Percentiles rank a stretch among this genome's conserved stretches.
These are phyloP conservation scores for Salvelinus alpinus DNA, from an alignment of 2,113 vertebrate genomes.

Conservation along the genomic window DNA sequence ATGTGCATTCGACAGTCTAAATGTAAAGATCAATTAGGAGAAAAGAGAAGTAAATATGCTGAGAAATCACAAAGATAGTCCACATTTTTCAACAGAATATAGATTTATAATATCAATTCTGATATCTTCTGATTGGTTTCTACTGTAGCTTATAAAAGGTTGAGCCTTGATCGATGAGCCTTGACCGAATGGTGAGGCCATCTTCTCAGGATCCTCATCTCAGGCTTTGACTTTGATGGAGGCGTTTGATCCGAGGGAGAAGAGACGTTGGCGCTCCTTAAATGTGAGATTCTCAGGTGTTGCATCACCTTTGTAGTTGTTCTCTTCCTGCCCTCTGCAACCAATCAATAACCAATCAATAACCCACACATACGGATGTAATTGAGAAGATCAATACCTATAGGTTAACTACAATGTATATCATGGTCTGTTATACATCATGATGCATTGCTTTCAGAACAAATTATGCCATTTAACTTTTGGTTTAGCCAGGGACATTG, in stretches of 20 bases:
- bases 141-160: too few relatives aligned
- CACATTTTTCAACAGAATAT: neutral
- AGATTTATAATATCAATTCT: neutral
- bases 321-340: conserved; percentile 45
- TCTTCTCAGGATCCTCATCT: conserved; percentile 1
- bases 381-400: neutral
- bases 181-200: neutral
- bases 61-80: neutral
- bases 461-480: neutral
- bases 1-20: too few relatives aligned
- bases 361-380: neutral
- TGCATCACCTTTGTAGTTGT: neutral
- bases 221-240: conserved; percentile 26
- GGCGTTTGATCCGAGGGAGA: conserved; percentile 50
- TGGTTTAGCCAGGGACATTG: neutral
- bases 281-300: conserved; percentile 69
- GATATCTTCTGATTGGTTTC: too few relatives aligned
- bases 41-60: too few relatives aligned
- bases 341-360: neutral
- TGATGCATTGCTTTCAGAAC: neutral
- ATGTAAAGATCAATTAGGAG: too few relatives aligned
- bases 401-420: neutral
- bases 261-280: conserved; percentile 65
- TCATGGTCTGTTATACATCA: neutral
- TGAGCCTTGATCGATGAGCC: too few relatives aligned